Evolutionary conservation across 2,113 vertebrate species (phyloP).

Genomic region (Paramormyrops kingsleyae): DNA sequence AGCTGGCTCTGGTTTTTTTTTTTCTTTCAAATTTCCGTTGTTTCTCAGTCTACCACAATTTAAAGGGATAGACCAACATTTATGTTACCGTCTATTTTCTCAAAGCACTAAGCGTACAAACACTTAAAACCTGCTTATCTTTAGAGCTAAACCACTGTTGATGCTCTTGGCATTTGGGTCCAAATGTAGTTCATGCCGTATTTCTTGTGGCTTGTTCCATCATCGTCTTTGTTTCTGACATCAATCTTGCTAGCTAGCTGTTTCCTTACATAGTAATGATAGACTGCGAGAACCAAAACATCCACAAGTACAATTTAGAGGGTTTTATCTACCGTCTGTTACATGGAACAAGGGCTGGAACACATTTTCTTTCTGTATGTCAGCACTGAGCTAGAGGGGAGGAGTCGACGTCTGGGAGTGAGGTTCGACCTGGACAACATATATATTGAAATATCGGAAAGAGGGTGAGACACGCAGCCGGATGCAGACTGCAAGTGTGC

Average conservation of each 20-base stretch:
- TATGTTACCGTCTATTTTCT: not conserved
- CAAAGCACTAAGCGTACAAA: not conserved
- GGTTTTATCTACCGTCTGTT: not conserved
- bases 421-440: not conserved
- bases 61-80: not conserved
- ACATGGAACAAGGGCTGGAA: not conserved
- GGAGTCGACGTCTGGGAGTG: not conserved
- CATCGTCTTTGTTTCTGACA: not conserved
- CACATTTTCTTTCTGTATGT: not conserved
- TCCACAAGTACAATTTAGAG: not conserved
- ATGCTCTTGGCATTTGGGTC: not conserved
- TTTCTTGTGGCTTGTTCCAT: not conserved
- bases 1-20: not conserved
- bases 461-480: not conserved
- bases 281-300: not conserved
- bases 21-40: not conserved
- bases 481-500: not conserved
- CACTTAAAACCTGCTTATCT: not conserved
- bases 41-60: not conserved
- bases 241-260: not conserved
- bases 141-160: not conserved
- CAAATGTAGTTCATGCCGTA: not conserved
- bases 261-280: not conserved
- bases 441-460: not conserved
- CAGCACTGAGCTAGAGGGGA: not conserved